Percentiles rank a stretch among this genome's conserved stretches.
Evolutionary conservation across 2,888 invertebrate species (phyloP).

Genomic region (Fragum sueziense): DNA sequence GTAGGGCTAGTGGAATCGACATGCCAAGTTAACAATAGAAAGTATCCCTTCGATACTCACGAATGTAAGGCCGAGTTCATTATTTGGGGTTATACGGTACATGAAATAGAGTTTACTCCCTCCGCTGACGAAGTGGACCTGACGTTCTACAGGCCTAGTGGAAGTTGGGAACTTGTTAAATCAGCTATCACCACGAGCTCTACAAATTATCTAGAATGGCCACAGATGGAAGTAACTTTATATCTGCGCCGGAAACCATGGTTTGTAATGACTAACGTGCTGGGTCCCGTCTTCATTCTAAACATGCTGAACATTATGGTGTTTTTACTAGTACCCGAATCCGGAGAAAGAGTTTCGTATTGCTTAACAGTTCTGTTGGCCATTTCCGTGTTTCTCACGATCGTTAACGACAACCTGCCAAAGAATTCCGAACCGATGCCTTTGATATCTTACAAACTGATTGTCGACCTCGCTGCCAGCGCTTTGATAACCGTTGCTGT

Average conservation of each 20-base stretch:
- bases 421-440: conserved; percentile 54
- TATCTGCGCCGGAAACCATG: conserved; percentile 10
- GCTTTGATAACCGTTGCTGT: conserved; percentile 52
- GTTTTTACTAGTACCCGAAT: conserved; percentile 52
- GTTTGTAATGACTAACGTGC: conserved; percentile 44
- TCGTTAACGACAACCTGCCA: conserved; percentile 53
- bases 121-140: not conserved
- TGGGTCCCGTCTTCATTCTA: conserved; percentile 52
- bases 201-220: not conserved
- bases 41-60: conserved; percentile 57
- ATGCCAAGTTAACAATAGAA: conserved; percentile 44
- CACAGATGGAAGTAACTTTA: not conserved
- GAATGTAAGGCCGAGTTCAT: conserved; percentile 39
- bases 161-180: not conserved
- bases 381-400: conserved; percentile 54
- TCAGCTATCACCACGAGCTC: not conserved
- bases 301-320: conserved; percentile 48
- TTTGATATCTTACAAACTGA: conserved; percentile 34
- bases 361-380: conserved; percentile 56
- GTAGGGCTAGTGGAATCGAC: conserved; percentile 42
- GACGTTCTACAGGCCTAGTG: not conserved
- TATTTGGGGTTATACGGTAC: conserved; percentile 41
- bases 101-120: conserved; percentile 22
- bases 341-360: conserved; percentile 55
- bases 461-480: conserved; percentile 55